Base-by-base conservation (phyloP, 2,113 vertebrate genomes). In the Nycticebus coucang region DNA sequence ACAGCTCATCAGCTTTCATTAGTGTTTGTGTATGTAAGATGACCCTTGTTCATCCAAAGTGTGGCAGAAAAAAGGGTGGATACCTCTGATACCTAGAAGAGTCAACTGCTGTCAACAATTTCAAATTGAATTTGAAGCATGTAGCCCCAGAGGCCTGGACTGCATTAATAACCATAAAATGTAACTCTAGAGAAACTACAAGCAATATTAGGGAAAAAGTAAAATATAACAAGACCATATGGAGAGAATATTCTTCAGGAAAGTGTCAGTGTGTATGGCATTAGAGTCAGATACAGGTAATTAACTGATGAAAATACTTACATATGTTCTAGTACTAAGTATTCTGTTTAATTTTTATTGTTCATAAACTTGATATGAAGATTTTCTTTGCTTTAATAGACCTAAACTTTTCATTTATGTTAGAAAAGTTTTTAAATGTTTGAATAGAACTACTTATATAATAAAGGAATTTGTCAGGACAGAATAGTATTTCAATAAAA, bases 401-500 rank as follows among this genome's bases (percentile, higher is more conserved):
- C 24, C n/a, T n/a, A 69, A 59, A 35, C 28, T 5, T 15, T 79
- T 84, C 28, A 41, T n/a, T 15, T 41, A 50, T 68, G 30, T 80
- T 62, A 37, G 30, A 74, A 84, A 74, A 50, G 60, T 35, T 28
- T 88, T 60, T 77, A 60, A 55, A 82, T n/a, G n/a, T 90, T 89
- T 77, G 4, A 72, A 24, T 10, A 74, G 30, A 35, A 84, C 6
- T 69, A 90, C 80, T 45, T 83, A 60, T 37, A 74, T 41, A 81
- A 91, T 62, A 78, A 87, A 87, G 68, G 5, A 78, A 62, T 85
- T 55, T 89, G 7, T 74, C 33, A 84, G 80, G n/a, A 50, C 8
- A 89, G 94, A 94, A 80, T 15, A 75, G 15, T 37, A 86, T 71
- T 85, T 69, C 24, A 75, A 81, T n/a, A 93, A 68, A 69, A 81